Evolutionary conservation across 2,797 vertebrate genomes (phyloP).

Genomic region (Diceros bicornis): DNA sequence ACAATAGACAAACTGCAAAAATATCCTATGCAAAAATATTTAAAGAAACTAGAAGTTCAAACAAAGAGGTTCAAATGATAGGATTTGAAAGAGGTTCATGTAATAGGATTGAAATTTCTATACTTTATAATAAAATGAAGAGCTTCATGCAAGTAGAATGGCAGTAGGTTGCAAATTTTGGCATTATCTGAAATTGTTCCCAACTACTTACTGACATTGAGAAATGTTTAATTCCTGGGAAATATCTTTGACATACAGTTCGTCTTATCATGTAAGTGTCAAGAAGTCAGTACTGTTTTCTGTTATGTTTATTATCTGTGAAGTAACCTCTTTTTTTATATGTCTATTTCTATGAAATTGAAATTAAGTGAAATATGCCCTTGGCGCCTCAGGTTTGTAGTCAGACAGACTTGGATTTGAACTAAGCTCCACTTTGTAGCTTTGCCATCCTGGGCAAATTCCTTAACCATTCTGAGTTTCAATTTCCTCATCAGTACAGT

Average conservation of each 20-base stretch:
- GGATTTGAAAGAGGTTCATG: background rate
- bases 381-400: background rate
- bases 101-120: background rate
- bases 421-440: background rate
- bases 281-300: background rate
- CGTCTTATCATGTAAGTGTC: background rate
- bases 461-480: background rate
- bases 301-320: conserved; percentile 23
- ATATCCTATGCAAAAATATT: background rate
- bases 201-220: background rate
- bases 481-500: background rate
- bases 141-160: background rate
- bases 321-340: background rate
- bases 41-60: conserved; percentile 36
- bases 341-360: conserved; percentile 1
- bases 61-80: conserved; percentile 11
- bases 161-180: background rate
- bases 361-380: conserved; percentile 34
- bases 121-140: conserved; percentile 52
- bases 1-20: background rate
- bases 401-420: conserved; percentile 7
- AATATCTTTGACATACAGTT: conserved; percentile 15
- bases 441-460: background rate
- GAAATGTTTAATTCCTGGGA: background rate
- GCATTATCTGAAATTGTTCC: conserved; percentile 41